Percentiles rank a stretch among this genome's conserved stretches.
These are phyloP conservation scores for Montipora sp. DNA, from an alignment of 64 coral and sea anemone species.

Conservation along the genomic window DNA sequence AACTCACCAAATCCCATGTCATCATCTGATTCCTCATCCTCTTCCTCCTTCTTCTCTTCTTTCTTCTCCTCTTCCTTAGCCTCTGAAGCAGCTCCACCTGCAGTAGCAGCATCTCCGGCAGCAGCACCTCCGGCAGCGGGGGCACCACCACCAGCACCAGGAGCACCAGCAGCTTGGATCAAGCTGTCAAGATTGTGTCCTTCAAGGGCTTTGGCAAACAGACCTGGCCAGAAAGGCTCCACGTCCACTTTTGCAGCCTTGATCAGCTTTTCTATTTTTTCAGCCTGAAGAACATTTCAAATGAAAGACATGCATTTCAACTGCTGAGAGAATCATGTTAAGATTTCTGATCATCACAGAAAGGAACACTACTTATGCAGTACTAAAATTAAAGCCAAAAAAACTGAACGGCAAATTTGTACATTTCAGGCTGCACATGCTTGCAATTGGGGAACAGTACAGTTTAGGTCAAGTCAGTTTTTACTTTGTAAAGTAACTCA, in stretches of 20 bases:
- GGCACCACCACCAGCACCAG: constrained; percentile 82
- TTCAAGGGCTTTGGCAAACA: constrained; percentile 96
- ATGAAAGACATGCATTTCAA: background rate
- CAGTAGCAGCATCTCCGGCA: constrained; percentile 2
- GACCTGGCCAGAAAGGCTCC: constrained; percentile 97
- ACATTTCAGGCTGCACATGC: too few species aligned
- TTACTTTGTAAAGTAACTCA: too few species aligned
- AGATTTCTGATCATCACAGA: too few species aligned
- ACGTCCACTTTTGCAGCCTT: constrained; percentile 92
- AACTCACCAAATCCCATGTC: constrained; percentile 99
- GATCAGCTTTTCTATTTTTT: constrained; percentile 85
- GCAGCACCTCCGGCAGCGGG: constrained; percentile 53
- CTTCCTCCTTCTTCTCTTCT: constrained; percentile 90
- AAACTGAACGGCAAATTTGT: too few species aligned
- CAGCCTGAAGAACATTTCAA: constrained; percentile 64
- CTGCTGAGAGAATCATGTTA: too few species aligned
- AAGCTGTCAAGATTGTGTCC: constrained; percentile 92
- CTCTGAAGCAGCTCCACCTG: constrained; percentile 12
- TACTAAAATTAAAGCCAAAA: too few species aligned
- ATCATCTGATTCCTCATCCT: constrained; percentile 87
- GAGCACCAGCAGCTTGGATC: constrained; percentile 86
- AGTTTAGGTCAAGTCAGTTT: too few species aligned
- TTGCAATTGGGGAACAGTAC: too few species aligned
- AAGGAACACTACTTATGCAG: too few species aligned
- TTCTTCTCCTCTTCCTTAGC: constrained; percentile 52